Evolutionary conservation across 2,113 vertebrate species (phyloP).

Genomic region (Bubo blakistoni): DNA sequence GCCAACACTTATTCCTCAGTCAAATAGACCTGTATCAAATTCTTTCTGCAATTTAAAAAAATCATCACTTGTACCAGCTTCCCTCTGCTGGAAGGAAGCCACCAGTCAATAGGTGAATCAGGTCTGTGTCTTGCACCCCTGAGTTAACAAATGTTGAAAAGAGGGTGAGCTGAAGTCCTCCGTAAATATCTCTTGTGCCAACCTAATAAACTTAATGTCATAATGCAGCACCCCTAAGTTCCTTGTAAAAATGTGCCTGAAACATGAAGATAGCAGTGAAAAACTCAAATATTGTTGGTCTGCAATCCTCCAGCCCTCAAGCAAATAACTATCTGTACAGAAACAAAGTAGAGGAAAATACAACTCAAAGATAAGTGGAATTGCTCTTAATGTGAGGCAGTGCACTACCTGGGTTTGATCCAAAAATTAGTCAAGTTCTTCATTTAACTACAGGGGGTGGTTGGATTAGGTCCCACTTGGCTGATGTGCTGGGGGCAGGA

Average conservation of each 20-base stretch:
- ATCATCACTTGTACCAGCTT: background rate
- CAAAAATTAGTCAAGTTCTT: conserved; percentile 63
- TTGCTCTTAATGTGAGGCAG: conserved; percentile 18
- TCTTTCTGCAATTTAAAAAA: background rate
- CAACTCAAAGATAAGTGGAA: conserved; percentile 27
- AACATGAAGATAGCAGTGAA: background rate
- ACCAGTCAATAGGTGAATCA: conserved; percentile 12
- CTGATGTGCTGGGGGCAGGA: conserved; percentile 39
- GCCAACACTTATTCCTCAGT: background rate
- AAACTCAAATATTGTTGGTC: background rate
- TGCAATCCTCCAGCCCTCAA: background rate
- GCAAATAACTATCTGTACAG: background rate
- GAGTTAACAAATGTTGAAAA: conserved; percentile 38
- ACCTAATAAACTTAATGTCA: background rate
- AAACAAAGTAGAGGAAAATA: conserved; percentile 30
- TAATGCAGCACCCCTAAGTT: background rate
- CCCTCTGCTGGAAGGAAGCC: background rate
- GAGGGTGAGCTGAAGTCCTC: background rate
- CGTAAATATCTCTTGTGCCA: background rate
- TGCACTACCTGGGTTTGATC: conserved; percentile 51
- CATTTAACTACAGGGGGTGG: conserved; percentile 53
- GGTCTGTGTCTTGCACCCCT: background rate
- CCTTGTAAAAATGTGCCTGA: background rate
- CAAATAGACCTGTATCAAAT: background rate
- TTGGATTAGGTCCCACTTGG: conserved; percentile 62